Base-by-base conservation (phyloP, 2,888 invertebrate genomes). In the Marronus borbonicus region DNA sequence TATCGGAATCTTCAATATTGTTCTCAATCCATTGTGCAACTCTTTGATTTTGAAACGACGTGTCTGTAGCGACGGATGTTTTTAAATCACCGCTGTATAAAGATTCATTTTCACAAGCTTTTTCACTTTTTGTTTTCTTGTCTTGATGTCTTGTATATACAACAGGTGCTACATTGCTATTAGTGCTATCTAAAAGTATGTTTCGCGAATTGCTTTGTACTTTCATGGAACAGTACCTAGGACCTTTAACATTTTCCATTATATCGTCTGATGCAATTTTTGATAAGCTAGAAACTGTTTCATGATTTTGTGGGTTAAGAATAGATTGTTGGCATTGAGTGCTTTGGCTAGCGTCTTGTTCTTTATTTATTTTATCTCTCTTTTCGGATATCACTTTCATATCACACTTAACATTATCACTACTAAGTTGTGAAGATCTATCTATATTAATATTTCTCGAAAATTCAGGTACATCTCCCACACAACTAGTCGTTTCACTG, bases 11-110 rank as follows among this genome's bases (percentile, higher is more conserved):
- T 24, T 90, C 89, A 1, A 90, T 87, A 83, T 92, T 93, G 82
- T 92, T 92, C 86, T 94, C 93, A 24, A 95, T 94, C 95, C 95
- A 95, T 83, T 95, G 94, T 0, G 94, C 94, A 12, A 95, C 94
- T 66, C 88, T 82, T 76, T 86, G 86, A 79, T 86, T 86, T 31
- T 86, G 86, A 52, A 83, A 78, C 0, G 86, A 85, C 74, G 84
- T 80, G 20, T 84, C 84, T 76, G 82, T 81, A 4, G 80, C 66
- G 50, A 79, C 80, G 10, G 80, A 78, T 10, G 77, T 82, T 74
- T 81, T 83, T 14, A 78, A 39, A 28, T 84, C 83, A 14, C 83
- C 83, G 75, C 82, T 84, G 10, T 83, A 83, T 36, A 80, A 78
- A 2, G 84, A 84, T 44, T 82, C 83, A 65, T 76, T 76, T 69